Percentiles rank a stretch among this genome's conserved stretches.
Evolutionary conservation across 2,113 vertebrate genomes (phyloP).

Genomic region (Xiphophorus hellerii): DNA sequence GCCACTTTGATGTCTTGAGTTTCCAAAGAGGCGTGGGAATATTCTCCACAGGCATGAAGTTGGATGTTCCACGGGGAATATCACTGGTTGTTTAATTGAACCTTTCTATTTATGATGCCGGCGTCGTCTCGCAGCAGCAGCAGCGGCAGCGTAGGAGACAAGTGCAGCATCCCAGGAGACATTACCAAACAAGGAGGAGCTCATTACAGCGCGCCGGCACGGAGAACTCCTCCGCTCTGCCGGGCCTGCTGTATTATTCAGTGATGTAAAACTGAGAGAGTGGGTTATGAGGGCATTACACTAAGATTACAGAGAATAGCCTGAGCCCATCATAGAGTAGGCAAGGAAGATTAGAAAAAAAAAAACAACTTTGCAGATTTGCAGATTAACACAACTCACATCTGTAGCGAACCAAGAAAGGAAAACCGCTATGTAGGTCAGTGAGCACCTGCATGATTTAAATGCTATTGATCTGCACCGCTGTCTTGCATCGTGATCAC

Average conservation of each 20-base stretch:
- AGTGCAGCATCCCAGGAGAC: constrained; percentile 41
- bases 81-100: constrained; percentile 70
- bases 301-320: constrained; percentile 73
- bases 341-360: constrained; percentile 69
- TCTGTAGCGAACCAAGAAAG: constrained; percentile 57
- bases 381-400: constrained; percentile 65
- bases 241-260: constrained; percentile 69
- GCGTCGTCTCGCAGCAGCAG: constrained; percentile 55
- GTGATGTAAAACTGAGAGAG: constrained; percentile 60
- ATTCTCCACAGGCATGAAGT: constrained; percentile 56
- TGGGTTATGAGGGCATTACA: constrained; percentile 73
- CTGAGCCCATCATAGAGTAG: constrained; percentile 45
- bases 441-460: constrained; percentile 61
- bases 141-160: constrained; percentile 35
- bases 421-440: constrained; percentile 64
- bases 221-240: constrained; percentile 48
- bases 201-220: constrained; percentile 49
- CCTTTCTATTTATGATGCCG: constrained; percentile 70
- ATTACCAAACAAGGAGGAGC: constrained; percentile 40
- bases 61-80: constrained; percentile 57
- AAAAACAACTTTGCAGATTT: constrained; percentile 66
- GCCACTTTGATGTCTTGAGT: constrained; percentile 67
- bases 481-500: neutral
- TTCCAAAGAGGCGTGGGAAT: constrained; percentile 63
- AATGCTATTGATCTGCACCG: constrained; percentile 49